Evolutionary conservation across 2,113 vertebrate genomes (phyloP), one percentile per base, ranked within the genome.

Genomic region (Pseudorasbora parva): DNA sequence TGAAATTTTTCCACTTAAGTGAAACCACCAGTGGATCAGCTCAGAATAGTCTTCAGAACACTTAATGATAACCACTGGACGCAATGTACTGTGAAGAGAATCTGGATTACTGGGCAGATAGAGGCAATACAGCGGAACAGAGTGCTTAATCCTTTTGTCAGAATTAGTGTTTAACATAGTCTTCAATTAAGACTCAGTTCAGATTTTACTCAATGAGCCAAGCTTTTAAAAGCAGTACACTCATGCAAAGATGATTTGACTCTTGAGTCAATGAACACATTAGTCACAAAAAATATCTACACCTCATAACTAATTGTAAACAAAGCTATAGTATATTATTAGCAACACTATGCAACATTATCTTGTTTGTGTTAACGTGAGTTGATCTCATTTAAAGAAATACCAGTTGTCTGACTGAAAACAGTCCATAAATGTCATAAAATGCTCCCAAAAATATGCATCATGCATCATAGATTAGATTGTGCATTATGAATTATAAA

Each of bases 101-200:
- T 80, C 78, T 80, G 78, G 78, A 80, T 64, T 66, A 81, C 47
- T 69, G 47, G 30, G 47, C 19, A 66, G 78, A 80, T 64, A 51
- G 17, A 80, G 27, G 78, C 27, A 80, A 66, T 37, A 57, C 57
- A 64, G 59, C 0, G 10, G 59, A 81, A 37, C 47, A 41, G 21
- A 56, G 62, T 12, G 19, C 56, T 54, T 81, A 80, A 80, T 80
- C 47, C 30, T 66, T 79, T 79, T 69, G 60, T 69, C 21, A 37
- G 47, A 69, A 66, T 64, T 66, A 62, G 47, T 81, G 64, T 56
- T 81, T 81, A 81, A 81, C 62, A 79, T 30, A 69, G 62, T 54
- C 78, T 51, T 56, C 62, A 69, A 81, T 81, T 81, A 69, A 68
- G 78, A 69, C 62, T 54, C 14, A 3, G 17, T 68, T 81, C 62